Conservation (phyloP, 2,888 invertebrate genomes). For the Tridacna crocea region DNA sequence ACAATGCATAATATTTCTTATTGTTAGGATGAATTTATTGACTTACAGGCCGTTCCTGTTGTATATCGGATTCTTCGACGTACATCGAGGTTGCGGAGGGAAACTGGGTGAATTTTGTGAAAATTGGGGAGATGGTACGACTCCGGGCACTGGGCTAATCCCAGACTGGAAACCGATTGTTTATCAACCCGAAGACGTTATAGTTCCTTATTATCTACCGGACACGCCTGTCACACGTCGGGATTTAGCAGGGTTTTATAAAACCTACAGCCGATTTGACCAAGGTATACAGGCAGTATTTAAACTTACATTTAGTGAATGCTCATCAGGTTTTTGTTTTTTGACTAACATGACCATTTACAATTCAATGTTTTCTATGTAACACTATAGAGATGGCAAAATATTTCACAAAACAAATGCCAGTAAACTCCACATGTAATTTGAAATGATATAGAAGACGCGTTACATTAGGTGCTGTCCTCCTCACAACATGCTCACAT, state of each 20-base stretch:
- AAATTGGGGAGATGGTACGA: constrained; percentile 93
- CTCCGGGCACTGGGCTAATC: constrained; percentile 91
- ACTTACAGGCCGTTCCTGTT: constrained; percentile 88
- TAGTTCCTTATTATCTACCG: constrained; percentile 92
- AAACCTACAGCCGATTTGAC: constrained; percentile 94
- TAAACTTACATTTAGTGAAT: not conserved
- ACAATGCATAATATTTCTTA: not conserved
- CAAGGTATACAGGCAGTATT: constrained; percentile 87
- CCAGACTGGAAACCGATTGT: constrained; percentile 95
- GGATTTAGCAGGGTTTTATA: constrained; percentile 95
- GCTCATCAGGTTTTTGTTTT: too few relatives aligned
- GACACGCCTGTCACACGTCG: constrained; percentile 92
- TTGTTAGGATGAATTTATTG: not conserved
- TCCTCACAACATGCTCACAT: too few relatives aligned
- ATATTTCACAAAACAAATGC: too few relatives aligned
- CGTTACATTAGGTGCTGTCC: too few relatives aligned
- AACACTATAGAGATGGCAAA: too few relatives aligned
- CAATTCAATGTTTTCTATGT: too few relatives aligned
- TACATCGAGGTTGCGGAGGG: constrained; percentile 92
- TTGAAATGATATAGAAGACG: too few relatives aligned
- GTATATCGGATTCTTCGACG: constrained; percentile 95
- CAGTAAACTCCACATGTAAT: too few relatives aligned
- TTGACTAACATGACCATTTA: too few relatives aligned
- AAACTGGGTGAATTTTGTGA: constrained; percentile 95
- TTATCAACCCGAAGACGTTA: constrained; percentile 92